Evolutionary conservation across 2,888 invertebrate species (phyloP), one percentile per base, ranked within the genome.

Genomic region (Philopedon plagiatum): DNA sequence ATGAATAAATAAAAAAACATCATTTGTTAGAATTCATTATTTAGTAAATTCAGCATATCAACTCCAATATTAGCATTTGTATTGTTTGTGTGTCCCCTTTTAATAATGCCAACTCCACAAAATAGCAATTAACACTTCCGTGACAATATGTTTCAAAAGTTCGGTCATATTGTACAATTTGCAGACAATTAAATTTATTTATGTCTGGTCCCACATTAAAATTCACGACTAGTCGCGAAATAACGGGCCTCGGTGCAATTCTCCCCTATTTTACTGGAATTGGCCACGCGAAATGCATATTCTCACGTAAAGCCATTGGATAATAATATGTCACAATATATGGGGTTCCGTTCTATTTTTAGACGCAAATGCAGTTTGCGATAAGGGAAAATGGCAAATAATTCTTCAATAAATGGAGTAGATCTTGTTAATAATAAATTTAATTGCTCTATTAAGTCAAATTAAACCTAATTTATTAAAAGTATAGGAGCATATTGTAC

Each of bases 211-310:
- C 62, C 63, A 72, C 75, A 74, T 75, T 76, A 74, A 76, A 76
- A 76, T 76, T 60, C 74, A 74, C 66, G 61, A 71, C 71, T 39
- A 60, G 61, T 62, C 61, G 69, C 73, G 32, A 61, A 63, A 73
- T 64, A 64, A 64, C 39, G 64, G 32, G 64, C 54, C 51, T 13
- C 34, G 11, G 18, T 64, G 54, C 64, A 64, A 15, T 64, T 64
- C 51, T 29, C 65, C 49, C 58, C 60, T 19, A 13, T 60, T 41
- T 34, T 49, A 57, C 15, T 26, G 49, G 66, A 61, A 60, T 66
- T 63, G 65, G 66, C 76, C 76, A 77, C 76, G 76, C 76, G 68
- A 76, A 76, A 76, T 75, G 76, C 75, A 76, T 76, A 74, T 77
- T 77, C 77, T 77, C 77, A 77, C 76, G 76, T 76, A 69, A 77